Evolutionary conservation across 64 coral and sea anemone genomes (phyloP).

Genomic region (Stichodactyla mertensii): DNA sequence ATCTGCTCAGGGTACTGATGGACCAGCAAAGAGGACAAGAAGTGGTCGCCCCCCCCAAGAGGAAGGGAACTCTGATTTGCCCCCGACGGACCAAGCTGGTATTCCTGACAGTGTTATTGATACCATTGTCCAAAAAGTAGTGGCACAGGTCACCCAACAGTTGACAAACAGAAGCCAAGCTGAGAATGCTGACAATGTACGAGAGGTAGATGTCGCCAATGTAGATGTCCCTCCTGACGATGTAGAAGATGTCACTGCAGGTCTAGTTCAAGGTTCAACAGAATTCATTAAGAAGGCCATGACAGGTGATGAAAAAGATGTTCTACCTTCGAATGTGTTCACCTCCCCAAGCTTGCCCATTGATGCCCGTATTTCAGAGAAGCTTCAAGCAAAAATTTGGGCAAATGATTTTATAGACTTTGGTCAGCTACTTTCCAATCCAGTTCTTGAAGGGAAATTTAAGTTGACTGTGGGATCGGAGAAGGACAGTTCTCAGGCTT

Average conservation of each 20-base stretch:
- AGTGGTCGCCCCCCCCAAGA: slow-evolving; percentile 8
- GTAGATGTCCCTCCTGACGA: too few species aligned
- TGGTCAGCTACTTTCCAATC: slow-evolving; percentile 33
- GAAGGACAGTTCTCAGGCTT: not conserved
- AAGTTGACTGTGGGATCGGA: slow-evolving; percentile 10
- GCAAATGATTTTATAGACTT: slow-evolving; percentile 51
- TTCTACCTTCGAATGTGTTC: slow-evolving; percentile 19
- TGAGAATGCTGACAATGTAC: too few species aligned
- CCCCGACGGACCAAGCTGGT: not conserved
- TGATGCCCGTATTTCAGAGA: slow-evolving; percentile 30
- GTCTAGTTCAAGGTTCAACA: too few species aligned
- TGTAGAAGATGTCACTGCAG: too few species aligned
- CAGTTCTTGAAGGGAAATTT: slow-evolving; percentile 15
- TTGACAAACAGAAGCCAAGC: not conserved
- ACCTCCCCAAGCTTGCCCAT: slow-evolving; percentile 26
- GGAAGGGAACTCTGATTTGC: not conserved
- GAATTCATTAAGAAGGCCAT: not conserved
- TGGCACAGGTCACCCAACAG: not conserved
- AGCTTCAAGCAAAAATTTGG: slow-evolving; percentile 46
- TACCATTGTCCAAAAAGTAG: not conserved
- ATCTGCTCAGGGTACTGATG: slow-evolving; percentile 14
- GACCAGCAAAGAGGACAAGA: slow-evolving; percentile 10
- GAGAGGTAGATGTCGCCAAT: too few species aligned
- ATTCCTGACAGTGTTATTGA: not conserved
- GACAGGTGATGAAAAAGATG: not conserved